Evolutionary conservation across 53 echinoderm and acorn worm genomes (phyloP).

Genomic region (Hippasteria phrygiana): DNA sequence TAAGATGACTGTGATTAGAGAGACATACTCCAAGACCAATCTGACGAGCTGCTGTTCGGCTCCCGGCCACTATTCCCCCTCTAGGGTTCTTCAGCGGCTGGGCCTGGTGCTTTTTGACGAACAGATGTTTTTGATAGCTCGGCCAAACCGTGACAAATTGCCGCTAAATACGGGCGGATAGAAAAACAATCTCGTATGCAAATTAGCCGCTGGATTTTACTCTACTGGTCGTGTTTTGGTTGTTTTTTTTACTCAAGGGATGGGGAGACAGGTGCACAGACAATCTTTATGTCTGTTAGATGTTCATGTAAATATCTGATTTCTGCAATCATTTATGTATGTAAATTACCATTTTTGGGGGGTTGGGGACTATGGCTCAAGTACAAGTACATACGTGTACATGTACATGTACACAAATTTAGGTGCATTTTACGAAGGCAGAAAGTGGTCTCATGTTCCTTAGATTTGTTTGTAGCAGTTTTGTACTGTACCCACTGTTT

Average conservation of each 20-base stretch:
- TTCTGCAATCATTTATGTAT: neutral
- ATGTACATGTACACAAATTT: neutral
- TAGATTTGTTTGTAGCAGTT: no score
- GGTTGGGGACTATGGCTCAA: no score
- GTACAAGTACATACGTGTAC: neutral
- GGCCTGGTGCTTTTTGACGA: neutral
- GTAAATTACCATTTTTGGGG: neutral
- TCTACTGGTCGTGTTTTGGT: no score
- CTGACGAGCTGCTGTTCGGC: neutral
- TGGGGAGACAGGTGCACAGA: conserved; percentile 17
- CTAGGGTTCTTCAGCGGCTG: neutral
- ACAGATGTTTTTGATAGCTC: conserved; percentile 33
- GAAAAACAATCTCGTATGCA: conserved; percentile 22
- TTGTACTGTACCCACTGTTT: no score
- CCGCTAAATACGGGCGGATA: conserved; percentile 21
- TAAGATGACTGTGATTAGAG: neutral
- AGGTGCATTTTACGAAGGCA: no score
- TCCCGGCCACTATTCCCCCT: neutral
- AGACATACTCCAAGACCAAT: no score
- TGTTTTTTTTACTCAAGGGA: neutral
- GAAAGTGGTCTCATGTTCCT: no score
- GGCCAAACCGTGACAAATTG: neutral
- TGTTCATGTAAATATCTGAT: neutral
- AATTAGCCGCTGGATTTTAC: neutral
- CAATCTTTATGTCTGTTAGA: neutral